Conservation (phyloP, 2,888 invertebrate genomes). For the Pseudococcus jackbeardsleyi region DNA sequence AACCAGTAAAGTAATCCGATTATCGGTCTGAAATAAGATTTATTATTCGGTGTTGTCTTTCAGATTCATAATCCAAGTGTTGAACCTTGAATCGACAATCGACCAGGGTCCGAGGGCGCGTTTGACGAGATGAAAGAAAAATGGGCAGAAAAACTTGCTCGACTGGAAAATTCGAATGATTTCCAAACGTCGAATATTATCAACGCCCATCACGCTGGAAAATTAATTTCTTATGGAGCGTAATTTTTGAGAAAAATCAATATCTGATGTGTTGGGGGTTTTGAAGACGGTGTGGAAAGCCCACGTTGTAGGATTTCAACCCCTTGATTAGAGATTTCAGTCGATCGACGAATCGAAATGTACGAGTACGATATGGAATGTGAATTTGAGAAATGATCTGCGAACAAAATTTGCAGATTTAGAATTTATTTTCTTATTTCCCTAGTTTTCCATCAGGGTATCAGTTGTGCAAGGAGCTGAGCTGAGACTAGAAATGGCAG, state of each 20-base stretch:
- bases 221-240: not conserved
- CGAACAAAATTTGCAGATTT: no score
- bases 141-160: not conserved
- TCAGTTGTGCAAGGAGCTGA: no score
- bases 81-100: not conserved
- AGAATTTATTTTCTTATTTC: no score
- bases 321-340: no score
- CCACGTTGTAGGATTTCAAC: no score
- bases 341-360: no score
- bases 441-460: no score
- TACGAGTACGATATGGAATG: no score
- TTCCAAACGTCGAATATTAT: not conserved
- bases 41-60: not conserved
- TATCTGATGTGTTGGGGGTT: not conserved
- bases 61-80: not conserved
- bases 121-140: constrained; percentile 12
- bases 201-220: not conserved
- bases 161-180: not conserved
- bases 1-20: not conserved
- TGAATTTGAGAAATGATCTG: no score
- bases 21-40: not conserved
- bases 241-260: not conserved
- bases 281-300: not conserved
- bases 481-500: no score
- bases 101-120: not conserved